Conservation (phyloP, 2,113 vertebrate genomes). For the Labrus mixtus region DNA sequence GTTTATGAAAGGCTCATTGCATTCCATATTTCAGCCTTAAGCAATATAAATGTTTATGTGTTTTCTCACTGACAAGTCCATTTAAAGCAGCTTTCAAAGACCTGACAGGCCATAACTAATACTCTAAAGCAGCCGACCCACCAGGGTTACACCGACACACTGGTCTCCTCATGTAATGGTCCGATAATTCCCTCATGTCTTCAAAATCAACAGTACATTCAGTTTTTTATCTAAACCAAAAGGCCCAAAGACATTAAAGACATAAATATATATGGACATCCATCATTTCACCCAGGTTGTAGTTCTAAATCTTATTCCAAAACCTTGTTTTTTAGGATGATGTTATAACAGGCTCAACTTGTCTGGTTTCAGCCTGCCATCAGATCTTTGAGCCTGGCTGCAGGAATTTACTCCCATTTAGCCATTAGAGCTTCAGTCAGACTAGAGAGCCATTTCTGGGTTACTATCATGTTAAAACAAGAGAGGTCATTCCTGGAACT, state of each 20-base stretch:
- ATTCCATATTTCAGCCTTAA: constrained; percentile 66
- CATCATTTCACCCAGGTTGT: background rate
- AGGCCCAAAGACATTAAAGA: background rate
- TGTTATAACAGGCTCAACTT: background rate
- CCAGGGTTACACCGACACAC: constrained; percentile 9
- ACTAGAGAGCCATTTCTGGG: background rate
- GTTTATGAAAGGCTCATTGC: constrained; percentile 71
- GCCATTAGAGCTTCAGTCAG: background rate
- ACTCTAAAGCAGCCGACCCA: background rate
- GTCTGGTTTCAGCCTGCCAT: background rate
- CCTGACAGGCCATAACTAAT: constrained; percentile 53
- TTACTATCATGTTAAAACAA: no score
- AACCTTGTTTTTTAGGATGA: background rate
- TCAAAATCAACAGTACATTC: background rate
- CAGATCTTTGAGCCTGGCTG: background rate
- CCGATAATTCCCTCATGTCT: background rate
- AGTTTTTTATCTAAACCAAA: background rate
- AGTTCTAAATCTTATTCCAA: background rate
- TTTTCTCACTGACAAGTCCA: constrained; percentile 58
- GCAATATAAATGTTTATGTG: constrained; percentile 62
- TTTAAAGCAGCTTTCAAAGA: constrained; percentile 57
- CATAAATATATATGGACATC: background rate
- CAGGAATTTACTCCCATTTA: background rate
- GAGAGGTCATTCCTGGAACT: no score
- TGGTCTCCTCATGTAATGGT: background rate